phyloP scores from a whole-genome alignment of 2,113 vertebrate species.

The Pholis gunnellus region DNA sequence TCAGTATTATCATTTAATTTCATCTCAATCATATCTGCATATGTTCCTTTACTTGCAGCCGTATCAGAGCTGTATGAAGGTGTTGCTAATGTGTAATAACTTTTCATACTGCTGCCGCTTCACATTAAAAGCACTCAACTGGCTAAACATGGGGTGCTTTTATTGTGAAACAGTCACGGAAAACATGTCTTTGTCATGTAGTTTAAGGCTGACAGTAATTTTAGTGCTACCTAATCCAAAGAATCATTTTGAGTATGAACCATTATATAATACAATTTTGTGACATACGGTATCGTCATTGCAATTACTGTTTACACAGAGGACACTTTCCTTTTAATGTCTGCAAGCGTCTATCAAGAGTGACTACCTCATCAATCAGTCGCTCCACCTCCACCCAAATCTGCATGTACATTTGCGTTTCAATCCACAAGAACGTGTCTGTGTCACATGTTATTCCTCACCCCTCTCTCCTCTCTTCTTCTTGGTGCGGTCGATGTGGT shows the following conservation, averaged over 20 bases:
- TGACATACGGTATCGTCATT: neutral
- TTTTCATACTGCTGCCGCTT: neutral
- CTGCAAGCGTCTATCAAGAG: neutral
- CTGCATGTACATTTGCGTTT: neutral
- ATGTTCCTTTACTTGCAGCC: neutral
- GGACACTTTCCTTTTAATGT: neutral
- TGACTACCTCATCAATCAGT: neutral
- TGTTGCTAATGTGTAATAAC: neutral
- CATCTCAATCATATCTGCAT: neutral
- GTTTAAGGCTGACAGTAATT: neutral
- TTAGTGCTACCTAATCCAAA: neutral
- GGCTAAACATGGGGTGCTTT: neutral
- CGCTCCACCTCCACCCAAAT: neutral
- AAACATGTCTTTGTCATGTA: neutral
- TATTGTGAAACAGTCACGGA: neutral
- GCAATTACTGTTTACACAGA: neutral
- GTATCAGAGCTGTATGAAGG: neutral
- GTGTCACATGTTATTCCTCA: slow-evolving; percentile 61
- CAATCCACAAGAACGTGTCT: neutral
- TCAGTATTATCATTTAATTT: neutral
- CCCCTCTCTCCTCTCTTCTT: slow-evolving; percentile 96
- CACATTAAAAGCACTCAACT: neutral
- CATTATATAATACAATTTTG: neutral
- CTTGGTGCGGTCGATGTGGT: slow-evolving; percentile 98
- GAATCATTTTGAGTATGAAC: neutral